Conservation (phyloP, 1,140 invertebrate species). For the Antheraea pernyi region DNA sequence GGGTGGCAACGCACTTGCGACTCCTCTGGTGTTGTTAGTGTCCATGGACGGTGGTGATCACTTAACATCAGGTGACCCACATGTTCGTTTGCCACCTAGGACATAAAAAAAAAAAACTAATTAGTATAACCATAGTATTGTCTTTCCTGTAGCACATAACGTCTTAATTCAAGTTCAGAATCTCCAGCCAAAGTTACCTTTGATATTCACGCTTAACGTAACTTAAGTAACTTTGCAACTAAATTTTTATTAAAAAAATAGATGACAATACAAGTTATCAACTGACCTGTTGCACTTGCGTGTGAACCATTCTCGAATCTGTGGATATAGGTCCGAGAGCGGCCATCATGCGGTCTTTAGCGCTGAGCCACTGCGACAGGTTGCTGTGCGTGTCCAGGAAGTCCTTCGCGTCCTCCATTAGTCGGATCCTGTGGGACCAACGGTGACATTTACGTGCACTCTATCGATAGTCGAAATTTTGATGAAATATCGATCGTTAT, state of each 20-base stretch:
- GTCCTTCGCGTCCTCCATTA: slow-evolving; percentile 94
- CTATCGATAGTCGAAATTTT: neutral
- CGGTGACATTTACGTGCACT: neutral
- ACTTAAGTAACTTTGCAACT: neutral
- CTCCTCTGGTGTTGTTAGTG: too few relatives aligned
- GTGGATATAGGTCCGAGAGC: slow-evolving; percentile 96
- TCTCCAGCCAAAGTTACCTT: too few relatives aligned
- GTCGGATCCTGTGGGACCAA: slow-evolving; percentile 81
- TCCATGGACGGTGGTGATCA: too few relatives aligned
- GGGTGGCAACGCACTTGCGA: too few relatives aligned
- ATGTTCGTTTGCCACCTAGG: too few relatives aligned
- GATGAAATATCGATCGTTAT: neutral
- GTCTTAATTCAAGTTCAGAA: too few relatives aligned
- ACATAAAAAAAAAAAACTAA: too few relatives aligned
- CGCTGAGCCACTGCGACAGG: slow-evolving; percentile 91
- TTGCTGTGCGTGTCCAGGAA: slow-evolving; percentile 95
- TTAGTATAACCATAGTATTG: too few relatives aligned
- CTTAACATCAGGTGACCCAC: too few relatives aligned
- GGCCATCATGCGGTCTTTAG: slow-evolving; percentile 97
- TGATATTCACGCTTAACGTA: neutral
- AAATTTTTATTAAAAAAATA: too few relatives aligned
- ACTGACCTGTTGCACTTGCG: slow-evolving; percentile 92
- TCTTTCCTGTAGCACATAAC: too few relatives aligned
- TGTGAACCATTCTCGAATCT: slow-evolving; percentile 95
- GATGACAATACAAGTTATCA: too few relatives aligned